Base-by-base conservation (phyloP, 92 coral and sea anemone genomes). In the Plumapathes pennacea region DNA sequence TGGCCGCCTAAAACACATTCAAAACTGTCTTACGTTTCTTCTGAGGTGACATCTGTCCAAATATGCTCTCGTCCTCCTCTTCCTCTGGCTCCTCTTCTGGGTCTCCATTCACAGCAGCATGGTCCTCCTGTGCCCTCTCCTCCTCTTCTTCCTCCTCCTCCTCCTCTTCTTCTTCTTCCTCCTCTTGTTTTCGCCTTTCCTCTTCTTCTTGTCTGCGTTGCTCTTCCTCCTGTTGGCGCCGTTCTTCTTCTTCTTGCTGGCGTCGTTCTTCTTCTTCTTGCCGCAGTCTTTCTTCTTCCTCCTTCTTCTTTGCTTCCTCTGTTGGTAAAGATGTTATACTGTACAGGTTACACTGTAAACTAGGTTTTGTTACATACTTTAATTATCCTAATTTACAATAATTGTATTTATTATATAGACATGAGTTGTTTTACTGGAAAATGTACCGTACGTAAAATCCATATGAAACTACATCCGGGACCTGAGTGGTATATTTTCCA, bases 31-130 rank as follows among this genome's bases (percentile, higher is more conserved):
- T 38, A 87, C 95, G 85, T 69, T 83, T 87, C 60, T 87, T 87
- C 67, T 87, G 95, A 15, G 95, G 95, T 37, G 69, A 82, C 71
- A 87, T n/a, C n/a, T n/a, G n/a, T n/a, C n/a, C n/a, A n/a, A 87
- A 67, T 71, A 87, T 82, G 0, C 89, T 82, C 15, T 87, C 96
- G 28, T 71, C 76, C 21, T 84, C 86, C 5, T 70, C 76, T 45
- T 65, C 83, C 4, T 79, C 77, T 47, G 69, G 82, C 14, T 67
- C 86, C 6, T 69, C 96, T 5, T 83, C 90, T 21, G 69, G 82
- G 38, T 76, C 67, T 38, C 64, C 84, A 44, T 32, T 72, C 44
- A 49, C 84, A 41, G 52, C 51, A 10, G 51, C 25, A 20, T 54
- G 46, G 41, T 71, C 57, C 22, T 71, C 60, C 26, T 58, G 59